Percentiles rank a stretch among this genome's conserved stretches.
phyloP scores from a whole-genome alignment of 2,797 vertebrate species.

The Molothrus ater region DNA sequence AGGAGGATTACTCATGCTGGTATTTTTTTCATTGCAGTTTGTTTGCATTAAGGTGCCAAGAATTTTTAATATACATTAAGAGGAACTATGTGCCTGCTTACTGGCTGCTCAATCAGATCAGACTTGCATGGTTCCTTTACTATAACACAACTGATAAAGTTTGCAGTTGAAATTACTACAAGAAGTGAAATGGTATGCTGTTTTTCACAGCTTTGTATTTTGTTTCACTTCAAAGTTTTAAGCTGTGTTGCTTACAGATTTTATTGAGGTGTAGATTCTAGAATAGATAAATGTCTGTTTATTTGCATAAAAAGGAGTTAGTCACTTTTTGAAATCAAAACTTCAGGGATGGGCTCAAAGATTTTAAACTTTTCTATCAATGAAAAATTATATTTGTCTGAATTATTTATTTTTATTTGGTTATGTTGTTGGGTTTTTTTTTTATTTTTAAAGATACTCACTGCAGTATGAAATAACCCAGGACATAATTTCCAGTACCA shows the following conservation, averaged over 20 bases:
- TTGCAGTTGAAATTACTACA: not conserved
- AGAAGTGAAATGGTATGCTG: not conserved
- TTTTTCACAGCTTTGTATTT: not conserved
- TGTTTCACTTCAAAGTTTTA: not conserved
- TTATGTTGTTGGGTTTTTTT: not conserved
- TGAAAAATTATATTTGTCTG: not conserved
- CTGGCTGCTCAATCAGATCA: not conserved
- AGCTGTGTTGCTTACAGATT: not conserved
- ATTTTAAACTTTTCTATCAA: not conserved
- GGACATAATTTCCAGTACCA: not conserved
- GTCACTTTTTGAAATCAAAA: not conserved
- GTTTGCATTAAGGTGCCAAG: not conserved
- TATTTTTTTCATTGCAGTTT: not conserved
- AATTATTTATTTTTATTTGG: not conserved
- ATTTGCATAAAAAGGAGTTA: not conserved
- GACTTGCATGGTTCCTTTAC: not conserved
- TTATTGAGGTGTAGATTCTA: not conserved
- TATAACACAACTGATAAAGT: not conserved
- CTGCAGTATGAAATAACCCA: not conserved
- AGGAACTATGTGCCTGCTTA: not conserved
- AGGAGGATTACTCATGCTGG: not conserved
- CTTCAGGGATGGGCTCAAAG: not conserved
- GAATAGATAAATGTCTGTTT: not conserved
- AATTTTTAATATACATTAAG: slow-evolving; percentile 33
- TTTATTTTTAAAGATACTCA: not conserved